Conservation (phyloP, 2,888 invertebrate species). For the Aspidiotus destructor region DNA sequence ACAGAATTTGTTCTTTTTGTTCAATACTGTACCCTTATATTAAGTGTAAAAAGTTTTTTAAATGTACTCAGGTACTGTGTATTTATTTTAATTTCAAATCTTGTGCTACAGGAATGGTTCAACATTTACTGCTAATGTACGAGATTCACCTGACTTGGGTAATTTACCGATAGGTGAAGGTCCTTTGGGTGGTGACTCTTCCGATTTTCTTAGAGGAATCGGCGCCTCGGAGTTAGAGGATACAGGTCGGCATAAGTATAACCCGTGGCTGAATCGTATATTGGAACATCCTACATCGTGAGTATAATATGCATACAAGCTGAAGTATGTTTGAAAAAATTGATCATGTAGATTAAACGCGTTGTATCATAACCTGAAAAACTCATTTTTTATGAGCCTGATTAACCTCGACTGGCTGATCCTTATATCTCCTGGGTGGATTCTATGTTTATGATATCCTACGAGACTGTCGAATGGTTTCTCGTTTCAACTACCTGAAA, state of each 20-base stretch:
- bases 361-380: too few species aligned
- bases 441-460: too few species aligned
- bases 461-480: too few species aligned
- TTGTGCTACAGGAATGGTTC: not conserved
- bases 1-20: not conserved
- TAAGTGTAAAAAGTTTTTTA: too few species aligned
- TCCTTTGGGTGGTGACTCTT: constrained; percentile 32
- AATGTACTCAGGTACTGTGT: too few species aligned
- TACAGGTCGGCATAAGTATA: constrained; percentile 40
- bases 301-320: constrained; percentile 40
- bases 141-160: constrained; percentile 44
- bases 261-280: constrained; percentile 58
- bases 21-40: not conserved
- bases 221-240: constrained; percentile 38
- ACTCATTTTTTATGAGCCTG: too few species aligned
- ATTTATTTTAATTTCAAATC: too few species aligned
- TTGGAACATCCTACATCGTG: constrained; percentile 72
- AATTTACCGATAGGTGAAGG: constrained; percentile 41
- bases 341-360: too few species aligned
- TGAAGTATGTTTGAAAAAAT: too few species aligned
- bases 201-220: constrained; percentile 37
- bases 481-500: too few species aligned
- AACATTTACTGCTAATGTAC: constrained; percentile 40
- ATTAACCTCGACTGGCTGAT: too few species aligned
- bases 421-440: too few species aligned